Evolutionary conservation across 1,140 invertebrate genomes (phyloP).

Genomic region (Dreissena polymorpha): DNA sequence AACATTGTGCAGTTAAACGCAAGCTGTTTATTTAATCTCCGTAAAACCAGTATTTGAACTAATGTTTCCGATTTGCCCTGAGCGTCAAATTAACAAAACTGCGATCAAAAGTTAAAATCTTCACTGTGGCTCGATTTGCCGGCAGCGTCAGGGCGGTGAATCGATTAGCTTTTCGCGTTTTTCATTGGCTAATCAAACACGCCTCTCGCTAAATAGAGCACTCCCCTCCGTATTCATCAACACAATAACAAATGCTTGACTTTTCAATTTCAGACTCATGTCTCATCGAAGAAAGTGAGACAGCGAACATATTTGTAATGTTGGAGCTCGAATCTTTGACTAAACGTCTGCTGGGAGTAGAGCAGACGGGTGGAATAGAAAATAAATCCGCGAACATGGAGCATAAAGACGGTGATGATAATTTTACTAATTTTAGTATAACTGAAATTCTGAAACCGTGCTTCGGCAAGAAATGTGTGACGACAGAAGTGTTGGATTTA

Average conservation of each 20-base stretch:
- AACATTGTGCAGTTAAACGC: neutral
- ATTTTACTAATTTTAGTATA: constrained; percentile 67
- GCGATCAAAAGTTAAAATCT: neutral
- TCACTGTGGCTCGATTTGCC: neutral
- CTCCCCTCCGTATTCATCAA: constrained; percentile 24
- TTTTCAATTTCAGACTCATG: constrained; percentile 50
- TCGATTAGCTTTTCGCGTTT: neutral
- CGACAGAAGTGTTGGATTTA: constrained; percentile 32
- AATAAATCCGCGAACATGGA: constrained; percentile 17
- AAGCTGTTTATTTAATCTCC: neutral
- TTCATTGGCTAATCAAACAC: constrained; percentile 12
- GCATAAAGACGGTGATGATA: constrained; percentile 23
- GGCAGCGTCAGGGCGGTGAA: neutral
- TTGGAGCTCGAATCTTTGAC: neutral
- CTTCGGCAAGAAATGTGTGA: constrained; percentile 58
- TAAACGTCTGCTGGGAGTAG: neutral
- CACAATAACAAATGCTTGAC: constrained; percentile 46
- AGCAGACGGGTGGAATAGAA: neutral
- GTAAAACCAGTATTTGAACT: neutral
- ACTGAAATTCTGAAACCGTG: constrained; percentile 68
- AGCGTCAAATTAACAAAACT: neutral
- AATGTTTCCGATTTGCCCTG: too few relatives aligned
- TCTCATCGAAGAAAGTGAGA: neutral
- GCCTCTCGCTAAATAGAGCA: constrained; percentile 1
- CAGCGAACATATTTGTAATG: neutral